These are phyloP conservation scores for Eupithecia exiguata DNA, from an alignment of 2,888 invertebrate species.

Conservation along the genomic window DNA sequence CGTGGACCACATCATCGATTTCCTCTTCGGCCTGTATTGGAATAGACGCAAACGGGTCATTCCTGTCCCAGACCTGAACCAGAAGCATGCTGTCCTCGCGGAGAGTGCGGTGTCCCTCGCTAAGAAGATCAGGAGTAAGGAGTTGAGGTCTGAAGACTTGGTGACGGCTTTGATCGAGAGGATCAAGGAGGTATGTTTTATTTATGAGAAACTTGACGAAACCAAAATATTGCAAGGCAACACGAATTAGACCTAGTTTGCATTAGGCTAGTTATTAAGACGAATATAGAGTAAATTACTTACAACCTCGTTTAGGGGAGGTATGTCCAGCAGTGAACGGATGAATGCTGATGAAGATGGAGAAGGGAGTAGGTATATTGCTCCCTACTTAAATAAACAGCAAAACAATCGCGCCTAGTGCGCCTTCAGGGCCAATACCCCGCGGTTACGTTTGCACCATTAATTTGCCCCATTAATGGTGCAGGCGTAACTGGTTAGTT, in stretches of 20 bases:
- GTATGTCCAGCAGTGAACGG: too few species aligned
- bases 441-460: too few species aligned
- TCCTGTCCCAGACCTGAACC: slow-evolving; percentile 65
- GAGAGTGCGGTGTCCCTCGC: slow-evolving; percentile 88
- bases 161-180: slow-evolving; percentile 90
- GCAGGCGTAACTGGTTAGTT: too few species aligned
- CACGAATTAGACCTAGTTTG: neutral
- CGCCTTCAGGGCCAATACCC: too few species aligned
- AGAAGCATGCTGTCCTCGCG: slow-evolving; percentile 64
- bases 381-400: too few species aligned
- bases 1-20: slow-evolving; percentile 69
- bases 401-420: too few species aligned
- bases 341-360: too few species aligned
- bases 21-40: slow-evolving; percentile 74
- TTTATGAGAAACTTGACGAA: neutral
- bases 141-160: slow-evolving; percentile 88
- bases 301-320: too few species aligned
- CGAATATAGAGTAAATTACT: too few species aligned
- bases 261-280: neutral
- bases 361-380: too few species aligned
- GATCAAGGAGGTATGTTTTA: slow-evolving; percentile 85
- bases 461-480: too few species aligned
- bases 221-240: neutral
- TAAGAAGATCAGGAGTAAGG: slow-evolving; percentile 84
- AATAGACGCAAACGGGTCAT: slow-evolving; percentile 58